These are phyloP conservation scores for Drosophila seguyi DNA, from an alignment of 1,140 invertebrate genomes.

Conservation along the genomic window DNA sequence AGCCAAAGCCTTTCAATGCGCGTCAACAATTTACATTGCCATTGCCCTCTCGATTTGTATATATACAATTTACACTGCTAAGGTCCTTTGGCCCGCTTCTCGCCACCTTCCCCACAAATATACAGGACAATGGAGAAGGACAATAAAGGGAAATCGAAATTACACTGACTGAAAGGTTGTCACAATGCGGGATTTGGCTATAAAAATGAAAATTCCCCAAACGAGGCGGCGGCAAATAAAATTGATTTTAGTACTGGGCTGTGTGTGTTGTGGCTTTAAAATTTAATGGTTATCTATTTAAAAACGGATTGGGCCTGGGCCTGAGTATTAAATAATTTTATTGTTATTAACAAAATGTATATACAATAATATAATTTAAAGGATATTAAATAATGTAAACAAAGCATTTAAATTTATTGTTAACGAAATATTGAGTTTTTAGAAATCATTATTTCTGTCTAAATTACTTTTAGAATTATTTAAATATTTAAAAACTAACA, in stretches of 20 bases:
- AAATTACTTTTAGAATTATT: background rate
- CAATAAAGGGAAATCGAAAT: conserved; percentile 54
- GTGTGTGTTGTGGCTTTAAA: conserved; percentile 16
- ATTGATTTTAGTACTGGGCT: conserved; percentile 27
- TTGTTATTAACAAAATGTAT: background rate
- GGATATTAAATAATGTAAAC: too few relatives aligned
- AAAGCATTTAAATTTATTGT: background rate
- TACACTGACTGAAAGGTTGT: conserved; percentile 41
- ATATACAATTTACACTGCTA: conserved; percentile 21
- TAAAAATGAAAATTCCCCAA: conserved; percentile 31
- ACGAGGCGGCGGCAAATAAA: conserved; percentile 16
- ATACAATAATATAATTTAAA: background rate
- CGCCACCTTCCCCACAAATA: background rate
- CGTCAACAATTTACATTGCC: conserved; percentile 78
- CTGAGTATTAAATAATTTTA: background rate
- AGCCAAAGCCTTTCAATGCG: conserved; percentile 55
- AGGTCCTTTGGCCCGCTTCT: background rate
- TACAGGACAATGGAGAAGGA: conserved; percentile 30
- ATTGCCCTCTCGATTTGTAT: conserved; percentile 66
- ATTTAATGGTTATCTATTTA: conserved; percentile 17
- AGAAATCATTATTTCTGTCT: background rate
- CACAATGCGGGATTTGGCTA: conserved; percentile 38
- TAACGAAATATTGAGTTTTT: too few relatives aligned
- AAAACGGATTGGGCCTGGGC: background rate
- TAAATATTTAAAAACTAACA: background rate